A percentile compares a stretch with the other conserved stretches of the same genome.
Conservation (phyloP, 2,888 invertebrate genomes). For the Erannis defoliaria region DNA sequence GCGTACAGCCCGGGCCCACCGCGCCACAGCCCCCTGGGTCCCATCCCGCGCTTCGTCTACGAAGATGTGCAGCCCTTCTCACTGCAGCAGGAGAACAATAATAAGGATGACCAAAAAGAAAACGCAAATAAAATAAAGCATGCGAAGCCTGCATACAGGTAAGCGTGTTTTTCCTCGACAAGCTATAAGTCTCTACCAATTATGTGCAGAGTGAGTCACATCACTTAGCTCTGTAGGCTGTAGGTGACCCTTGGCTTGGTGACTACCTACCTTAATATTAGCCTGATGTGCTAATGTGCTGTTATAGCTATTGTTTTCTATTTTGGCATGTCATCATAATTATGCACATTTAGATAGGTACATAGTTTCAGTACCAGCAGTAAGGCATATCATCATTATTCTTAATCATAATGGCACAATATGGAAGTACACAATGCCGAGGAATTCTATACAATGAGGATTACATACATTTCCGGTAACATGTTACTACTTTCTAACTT, state of each 20-base stretch:
- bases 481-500: too few species aligned
- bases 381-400: too few species aligned
- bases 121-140: constrained; percentile 82
- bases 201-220: constrained; percentile 39
- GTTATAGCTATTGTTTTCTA: not conserved
- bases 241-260: constrained; percentile 54
- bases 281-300: constrained; percentile 41
- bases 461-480: too few species aligned
- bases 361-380: not conserved
- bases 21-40: constrained; percentile 82
- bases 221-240: constrained; percentile 35
- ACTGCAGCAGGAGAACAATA: constrained; percentile 79
- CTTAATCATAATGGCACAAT: too few species aligned
- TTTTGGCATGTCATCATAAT: not conserved
- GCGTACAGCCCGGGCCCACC: constrained; percentile 83
- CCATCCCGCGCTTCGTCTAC: constrained; percentile 80
- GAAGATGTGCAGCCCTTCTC: constrained; percentile 80
- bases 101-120: constrained; percentile 80
- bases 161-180: constrained; percentile 56
- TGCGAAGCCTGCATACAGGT: constrained; percentile 87
- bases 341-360: not conserved
- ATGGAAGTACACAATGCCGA: too few species aligned
- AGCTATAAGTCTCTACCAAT: constrained; percentile 38
- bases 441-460: too few species aligned
- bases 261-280: constrained; percentile 27